Conservation (phyloP, 2,113 vertebrate genomes). For the Odocoileus virginianus region DNA sequence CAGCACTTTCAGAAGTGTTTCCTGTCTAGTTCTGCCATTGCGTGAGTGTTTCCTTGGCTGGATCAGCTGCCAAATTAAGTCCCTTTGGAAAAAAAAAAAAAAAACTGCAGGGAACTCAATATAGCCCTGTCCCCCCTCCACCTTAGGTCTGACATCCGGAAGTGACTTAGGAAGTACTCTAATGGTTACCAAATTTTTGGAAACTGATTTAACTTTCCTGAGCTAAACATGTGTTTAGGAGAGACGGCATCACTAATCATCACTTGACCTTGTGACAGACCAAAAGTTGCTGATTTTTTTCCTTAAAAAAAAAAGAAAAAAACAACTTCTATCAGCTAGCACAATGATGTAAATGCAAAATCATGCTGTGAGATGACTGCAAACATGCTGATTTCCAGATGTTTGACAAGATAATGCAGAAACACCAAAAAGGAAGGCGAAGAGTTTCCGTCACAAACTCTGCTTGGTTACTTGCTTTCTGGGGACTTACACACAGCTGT, state of each 20-base stretch:
- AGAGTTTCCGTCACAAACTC: constrained; percentile 84
- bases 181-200: constrained; percentile 99
- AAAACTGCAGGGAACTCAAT: constrained; percentile 66
- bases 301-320: constrained; percentile 73
- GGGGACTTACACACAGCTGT: constrained; percentile 81
- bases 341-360: constrained; percentile 92
- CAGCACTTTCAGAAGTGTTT: constrained; percentile 85
- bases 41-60: constrained; percentile 78
- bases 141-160: constrained; percentile 91
- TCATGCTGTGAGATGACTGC: constrained; percentile 87
- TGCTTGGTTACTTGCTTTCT: constrained; percentile 79
- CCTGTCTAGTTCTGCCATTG: constrained; percentile 86
- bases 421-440: constrained; percentile 82
- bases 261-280: constrained; percentile 94
- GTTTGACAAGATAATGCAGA: constrained; percentile 86
- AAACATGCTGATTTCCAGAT: constrained; percentile 96
- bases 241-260: constrained; percentile 92
- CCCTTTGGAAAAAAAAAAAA: constrained; percentile 78
- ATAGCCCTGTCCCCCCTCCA: constrained; percentile 74
- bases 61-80: constrained; percentile 83
- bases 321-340: constrained; percentile 87
- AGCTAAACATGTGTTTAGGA: constrained; percentile 92
- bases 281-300: constrained; percentile 78
- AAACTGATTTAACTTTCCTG: constrained; percentile 85
- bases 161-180: constrained; percentile 95